Evolutionary conservation across 2,113 vertebrate genomes (phyloP).

Genomic region (Rhynchomys soricoides): DNA sequence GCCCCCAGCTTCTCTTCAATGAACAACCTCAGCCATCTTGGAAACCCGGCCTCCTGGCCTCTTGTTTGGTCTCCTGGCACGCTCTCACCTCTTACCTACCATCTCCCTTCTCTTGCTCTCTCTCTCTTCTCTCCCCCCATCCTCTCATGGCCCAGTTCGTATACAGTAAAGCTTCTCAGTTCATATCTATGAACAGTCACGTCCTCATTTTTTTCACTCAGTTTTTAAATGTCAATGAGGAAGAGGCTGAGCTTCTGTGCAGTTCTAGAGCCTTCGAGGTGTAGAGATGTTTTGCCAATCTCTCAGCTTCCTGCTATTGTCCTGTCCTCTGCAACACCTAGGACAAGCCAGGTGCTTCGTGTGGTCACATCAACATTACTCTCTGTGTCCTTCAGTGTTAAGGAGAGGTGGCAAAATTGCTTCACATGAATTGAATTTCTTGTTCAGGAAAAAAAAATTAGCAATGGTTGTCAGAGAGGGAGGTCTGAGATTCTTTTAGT

Average conservation of each 20-base stretch:
- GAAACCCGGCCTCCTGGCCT: background rate
- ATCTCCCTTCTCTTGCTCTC: background rate
- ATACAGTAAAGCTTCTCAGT: background rate
- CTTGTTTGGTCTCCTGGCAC: background rate
- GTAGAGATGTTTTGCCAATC: background rate
- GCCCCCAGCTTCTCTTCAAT: background rate
- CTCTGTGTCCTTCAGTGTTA: background rate
- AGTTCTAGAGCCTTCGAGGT: background rate
- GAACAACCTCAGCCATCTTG: background rate
- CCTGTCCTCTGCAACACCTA: background rate
- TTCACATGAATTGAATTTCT: slow-evolving; percentile 43
- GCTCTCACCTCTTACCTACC: background rate
- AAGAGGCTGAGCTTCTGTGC: background rate
- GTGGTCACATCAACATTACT: background rate
- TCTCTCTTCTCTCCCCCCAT: background rate
- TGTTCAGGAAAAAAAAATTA: slow-evolving; percentile 42
- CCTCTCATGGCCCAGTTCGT: background rate
- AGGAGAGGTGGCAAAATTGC: background rate
- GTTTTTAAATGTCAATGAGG: background rate
- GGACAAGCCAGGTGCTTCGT: no score
- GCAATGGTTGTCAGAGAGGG: background rate
- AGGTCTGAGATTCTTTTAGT: background rate
- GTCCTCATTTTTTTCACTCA: background rate
- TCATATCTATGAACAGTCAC: background rate
- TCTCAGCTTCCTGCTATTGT: background rate